Evolutionary conservation across 1,140 invertebrate species (phyloP).

Genomic region (Tetramorium alpestre): DNA sequence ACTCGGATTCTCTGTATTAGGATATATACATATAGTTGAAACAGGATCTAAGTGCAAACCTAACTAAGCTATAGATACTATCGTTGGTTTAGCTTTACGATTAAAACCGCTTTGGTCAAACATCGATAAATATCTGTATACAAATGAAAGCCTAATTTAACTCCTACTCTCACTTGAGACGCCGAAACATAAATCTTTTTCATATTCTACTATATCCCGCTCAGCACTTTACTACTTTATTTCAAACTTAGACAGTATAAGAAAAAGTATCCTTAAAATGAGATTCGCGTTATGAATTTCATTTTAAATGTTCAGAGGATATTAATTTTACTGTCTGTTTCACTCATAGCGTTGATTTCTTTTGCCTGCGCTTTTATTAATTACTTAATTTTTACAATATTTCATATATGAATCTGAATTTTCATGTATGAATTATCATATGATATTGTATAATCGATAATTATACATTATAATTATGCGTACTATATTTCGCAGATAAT

Average conservation of each 20-base stretch:
- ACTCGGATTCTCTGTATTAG: not conserved
- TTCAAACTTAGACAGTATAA: not conserved
- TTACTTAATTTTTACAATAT: not conserved
- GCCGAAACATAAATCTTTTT: constrained; percentile 2
- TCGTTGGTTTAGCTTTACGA: not conserved
- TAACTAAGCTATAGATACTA: not conserved
- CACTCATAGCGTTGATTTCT: not conserved
- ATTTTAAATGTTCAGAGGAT: not conserved
- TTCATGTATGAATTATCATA: no score
- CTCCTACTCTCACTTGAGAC: not conserved
- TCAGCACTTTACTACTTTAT: constrained; percentile 22
- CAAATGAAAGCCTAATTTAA: not conserved
- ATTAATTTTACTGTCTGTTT: not conserved
- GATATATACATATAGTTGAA: not conserved
- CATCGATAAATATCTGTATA: constrained; percentile 77
- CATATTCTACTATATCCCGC: not conserved
- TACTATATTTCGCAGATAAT: not conserved
- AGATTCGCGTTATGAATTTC: not conserved
- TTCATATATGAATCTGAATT: not conserved
- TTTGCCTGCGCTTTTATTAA: not conserved
- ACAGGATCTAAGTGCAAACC: constrained; percentile 60
- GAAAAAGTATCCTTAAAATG: not conserved
- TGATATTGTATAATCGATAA: not conserved
- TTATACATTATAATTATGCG: not conserved
- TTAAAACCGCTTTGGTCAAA: constrained; percentile 76